phyloP scores from a whole-genome alignment of 2,888 invertebrate species.

The Drosophila maculinotata region DNA sequence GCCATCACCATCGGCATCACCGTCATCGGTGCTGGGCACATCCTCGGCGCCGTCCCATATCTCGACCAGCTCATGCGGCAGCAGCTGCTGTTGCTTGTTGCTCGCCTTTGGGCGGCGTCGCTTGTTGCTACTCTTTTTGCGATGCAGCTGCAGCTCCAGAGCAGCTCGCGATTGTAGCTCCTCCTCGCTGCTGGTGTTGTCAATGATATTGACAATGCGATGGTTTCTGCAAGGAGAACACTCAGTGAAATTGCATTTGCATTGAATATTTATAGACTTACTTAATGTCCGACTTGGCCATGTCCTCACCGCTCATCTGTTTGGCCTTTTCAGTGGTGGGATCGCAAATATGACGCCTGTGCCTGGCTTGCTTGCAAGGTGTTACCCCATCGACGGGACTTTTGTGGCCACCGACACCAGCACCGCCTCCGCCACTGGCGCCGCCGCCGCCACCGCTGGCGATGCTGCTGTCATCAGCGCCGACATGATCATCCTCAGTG shows the following conservation, averaged over 20 bases:
- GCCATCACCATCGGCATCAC: slow-evolving; percentile 83
- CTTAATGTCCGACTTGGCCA: slow-evolving; percentile 80
- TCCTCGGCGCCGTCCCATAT: slow-evolving; percentile 87
- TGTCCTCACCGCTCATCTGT: slow-evolving; percentile 71
- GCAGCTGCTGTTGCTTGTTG: slow-evolving; percentile 80
- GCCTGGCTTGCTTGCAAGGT: slow-evolving; percentile 86
- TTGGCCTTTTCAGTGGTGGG: slow-evolving; percentile 79
- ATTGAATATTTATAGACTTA: slow-evolving; percentile 47
- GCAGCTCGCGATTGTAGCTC: slow-evolving; percentile 82
- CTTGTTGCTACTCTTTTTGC: slow-evolving; percentile 83
- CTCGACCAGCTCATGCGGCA: slow-evolving; percentile 86
- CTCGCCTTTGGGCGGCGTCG: slow-evolving; percentile 81
- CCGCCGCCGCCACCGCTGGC: slow-evolving; percentile 83
- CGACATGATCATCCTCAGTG: slow-evolving; percentile 90
- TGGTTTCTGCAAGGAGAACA: slow-evolving; percentile 71
- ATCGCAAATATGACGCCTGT: slow-evolving; percentile 83
- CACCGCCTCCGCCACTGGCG: slow-evolving; percentile 1
- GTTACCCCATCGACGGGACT: slow-evolving; percentile 86
- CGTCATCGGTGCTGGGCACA: slow-evolving; percentile 78
- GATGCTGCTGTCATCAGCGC: slow-evolving; percentile 87
- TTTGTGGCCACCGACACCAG: slow-evolving; percentile 76
- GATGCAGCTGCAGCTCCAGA: slow-evolving; percentile 80
- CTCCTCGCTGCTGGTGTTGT: slow-evolving; percentile 84
- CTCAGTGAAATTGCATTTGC: neutral
- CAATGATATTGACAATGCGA: slow-evolving; percentile 84